These are phyloP conservation scores for Colletes collaris DNA, from an alignment of 2,888 invertebrate genomes.

Conservation along the genomic window DNA sequence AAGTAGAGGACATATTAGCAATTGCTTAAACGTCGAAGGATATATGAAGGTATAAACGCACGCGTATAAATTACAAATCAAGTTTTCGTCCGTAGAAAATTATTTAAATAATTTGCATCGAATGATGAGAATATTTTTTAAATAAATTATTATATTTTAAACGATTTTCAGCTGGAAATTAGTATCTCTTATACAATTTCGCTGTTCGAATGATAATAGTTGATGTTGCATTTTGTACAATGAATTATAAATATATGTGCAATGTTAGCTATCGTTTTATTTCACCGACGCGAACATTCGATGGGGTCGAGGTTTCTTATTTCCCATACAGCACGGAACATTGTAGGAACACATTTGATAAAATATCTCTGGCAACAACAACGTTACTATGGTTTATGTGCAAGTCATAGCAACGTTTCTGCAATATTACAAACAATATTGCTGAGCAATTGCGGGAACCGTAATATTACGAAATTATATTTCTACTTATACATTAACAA, in stretches of 20 bases:
- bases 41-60: background rate
- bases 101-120: background rate
- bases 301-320: too few species aligned
- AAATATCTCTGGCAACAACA: too few species aligned
- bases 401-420: too few species aligned
- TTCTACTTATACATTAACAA: too few species aligned
- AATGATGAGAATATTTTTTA: background rate
- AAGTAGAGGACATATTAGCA: background rate
- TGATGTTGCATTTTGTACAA: background rate
- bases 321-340: background rate
- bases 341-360: too few species aligned
- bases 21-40: too few species aligned
- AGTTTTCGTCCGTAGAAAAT: background rate
- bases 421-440: too few species aligned
- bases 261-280: background rate
- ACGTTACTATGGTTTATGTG: too few species aligned
- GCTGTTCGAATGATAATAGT: background rate
- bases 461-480: too few species aligned
- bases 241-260: conserved; percentile 10
- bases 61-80: background rate
- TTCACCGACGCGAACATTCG: too few species aligned
- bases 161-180: background rate
- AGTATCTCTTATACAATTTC: background rate
- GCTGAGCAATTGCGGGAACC: too few species aligned
- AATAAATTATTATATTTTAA: background rate